These are phyloP conservation scores for Opisthograptis luteolata DNA, from an alignment of 2,888 invertebrate species.

Conservation along the genomic window DNA sequence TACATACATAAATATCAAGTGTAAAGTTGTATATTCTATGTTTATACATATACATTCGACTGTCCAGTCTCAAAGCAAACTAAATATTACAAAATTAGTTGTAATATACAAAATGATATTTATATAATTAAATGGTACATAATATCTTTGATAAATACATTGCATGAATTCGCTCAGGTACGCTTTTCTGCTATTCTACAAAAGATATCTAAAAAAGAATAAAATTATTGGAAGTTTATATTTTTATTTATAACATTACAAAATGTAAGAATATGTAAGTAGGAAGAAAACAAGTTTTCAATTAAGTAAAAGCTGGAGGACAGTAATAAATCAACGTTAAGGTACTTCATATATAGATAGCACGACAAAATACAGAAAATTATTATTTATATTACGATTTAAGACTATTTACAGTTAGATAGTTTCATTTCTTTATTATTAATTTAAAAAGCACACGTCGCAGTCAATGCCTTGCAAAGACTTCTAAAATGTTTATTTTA, in stretches of 20 bases:
- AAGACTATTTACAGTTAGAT: not conserved
- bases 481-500: slow-evolving; percentile 21
- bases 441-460: slow-evolving; percentile 27
- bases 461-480: slow-evolving; percentile 51
- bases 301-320: not conserved
- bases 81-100: too few relatives aligned
- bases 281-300: not conserved
- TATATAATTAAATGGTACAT: not conserved
- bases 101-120: too few relatives aligned
- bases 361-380: not conserved
- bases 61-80: too few relatives aligned
- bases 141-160: slow-evolving; percentile 4
- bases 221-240: not conserved
- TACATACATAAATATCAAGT: too few relatives aligned
- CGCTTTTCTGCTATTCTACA: slow-evolving; percentile 31
- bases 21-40: too few relatives aligned
- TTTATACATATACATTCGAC: too few relatives aligned
- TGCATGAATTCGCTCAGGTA: slow-evolving; percentile 51
- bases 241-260: not conserved
- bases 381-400: not conserved
- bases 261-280: not conserved
- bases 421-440: slow-evolving; percentile 7
- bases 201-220: not conserved
- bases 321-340: too few relatives aligned
- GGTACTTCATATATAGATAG: too few relatives aligned